Conservation (phyloP, 2,888 invertebrate genomes). For the Melanargia galathea region DNA sequence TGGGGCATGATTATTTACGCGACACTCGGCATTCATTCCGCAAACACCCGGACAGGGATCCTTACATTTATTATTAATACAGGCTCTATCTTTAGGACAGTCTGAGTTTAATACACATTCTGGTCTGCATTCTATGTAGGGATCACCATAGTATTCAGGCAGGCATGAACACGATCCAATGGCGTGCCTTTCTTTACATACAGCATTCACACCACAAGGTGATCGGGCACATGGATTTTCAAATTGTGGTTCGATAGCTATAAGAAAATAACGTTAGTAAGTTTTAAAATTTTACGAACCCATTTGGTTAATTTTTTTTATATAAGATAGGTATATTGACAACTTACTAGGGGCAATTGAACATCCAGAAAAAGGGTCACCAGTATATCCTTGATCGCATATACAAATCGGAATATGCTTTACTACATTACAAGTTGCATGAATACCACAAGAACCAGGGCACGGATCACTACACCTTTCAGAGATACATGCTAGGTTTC, state of each 20-base stretch:
- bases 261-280: conserved; percentile 42
- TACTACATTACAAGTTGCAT: conserved; percentile 86
- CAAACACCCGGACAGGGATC: conserved; percentile 93
- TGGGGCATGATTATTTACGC: conserved; percentile 91
- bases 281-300: conserved; percentile 1
- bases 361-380: conserved; percentile 91
- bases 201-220: conserved; percentile 93
- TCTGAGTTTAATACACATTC: conserved; percentile 95
- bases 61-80: conserved; percentile 91
- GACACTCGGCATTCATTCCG: conserved; percentile 91
- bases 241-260: conserved; percentile 80
- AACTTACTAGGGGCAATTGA: conserved; percentile 83
- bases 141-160: conserved; percentile 92
- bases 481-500: conserved; percentile 86
- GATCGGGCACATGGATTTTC: conserved; percentile 88
- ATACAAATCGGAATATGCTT: conserved; percentile 89
- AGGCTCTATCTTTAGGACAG: conserved; percentile 88
- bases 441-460: conserved; percentile 87
- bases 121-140: conserved; percentile 92
- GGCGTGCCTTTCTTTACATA: conserved; percentile 90
- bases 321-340: neutral
- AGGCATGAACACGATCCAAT: conserved; percentile 92
- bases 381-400: conserved; percentile 86
- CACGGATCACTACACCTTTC: conserved; percentile 89
- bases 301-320: neutral